Conservation (phyloP, 1,140 invertebrate species). For the Heliconius hewitsoni region DNA sequence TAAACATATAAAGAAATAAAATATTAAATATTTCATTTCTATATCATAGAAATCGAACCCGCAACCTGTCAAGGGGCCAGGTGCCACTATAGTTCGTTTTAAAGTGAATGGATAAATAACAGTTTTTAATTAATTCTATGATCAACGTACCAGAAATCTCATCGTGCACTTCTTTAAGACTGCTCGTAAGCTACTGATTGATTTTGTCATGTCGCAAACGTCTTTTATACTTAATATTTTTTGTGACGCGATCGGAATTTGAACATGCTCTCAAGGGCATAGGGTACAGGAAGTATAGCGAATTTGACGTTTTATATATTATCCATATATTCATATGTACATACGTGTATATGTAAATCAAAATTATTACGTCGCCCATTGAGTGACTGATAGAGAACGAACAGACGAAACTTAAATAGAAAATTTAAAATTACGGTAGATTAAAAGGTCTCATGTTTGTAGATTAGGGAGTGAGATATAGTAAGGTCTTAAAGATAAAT, state of each 20-base stretch:
- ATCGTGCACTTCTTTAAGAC: conserved; percentile 66
- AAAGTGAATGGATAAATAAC: neutral
- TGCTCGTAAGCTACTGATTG: conserved; percentile 62
- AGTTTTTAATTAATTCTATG: neutral
- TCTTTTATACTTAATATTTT: conserved; percentile 34
- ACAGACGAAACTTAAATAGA: neutral
- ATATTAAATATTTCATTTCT: no score
- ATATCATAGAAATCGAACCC: no score
- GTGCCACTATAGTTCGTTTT: no score
- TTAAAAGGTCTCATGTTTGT: no score
- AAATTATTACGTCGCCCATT: no score
- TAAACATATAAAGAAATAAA: no score
- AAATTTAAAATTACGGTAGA: no score
- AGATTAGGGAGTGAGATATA: no score
- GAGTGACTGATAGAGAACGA: no score
- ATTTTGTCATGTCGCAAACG: conserved; percentile 18
- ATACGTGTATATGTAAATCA: neutral
- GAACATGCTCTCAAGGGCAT: conserved; percentile 20
- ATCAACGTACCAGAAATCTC: conserved; percentile 61
- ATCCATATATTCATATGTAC: neutral
- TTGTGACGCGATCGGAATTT: conserved; percentile 24
- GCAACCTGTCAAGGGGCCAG: no score
- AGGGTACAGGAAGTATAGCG: conserved; percentile 17
- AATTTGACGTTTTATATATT: neutral
- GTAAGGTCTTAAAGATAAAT: no score